Evolutionary conservation across 1,140 invertebrate species (phyloP).

Genomic region (Pseudomyrmex pallidus): DNA sequence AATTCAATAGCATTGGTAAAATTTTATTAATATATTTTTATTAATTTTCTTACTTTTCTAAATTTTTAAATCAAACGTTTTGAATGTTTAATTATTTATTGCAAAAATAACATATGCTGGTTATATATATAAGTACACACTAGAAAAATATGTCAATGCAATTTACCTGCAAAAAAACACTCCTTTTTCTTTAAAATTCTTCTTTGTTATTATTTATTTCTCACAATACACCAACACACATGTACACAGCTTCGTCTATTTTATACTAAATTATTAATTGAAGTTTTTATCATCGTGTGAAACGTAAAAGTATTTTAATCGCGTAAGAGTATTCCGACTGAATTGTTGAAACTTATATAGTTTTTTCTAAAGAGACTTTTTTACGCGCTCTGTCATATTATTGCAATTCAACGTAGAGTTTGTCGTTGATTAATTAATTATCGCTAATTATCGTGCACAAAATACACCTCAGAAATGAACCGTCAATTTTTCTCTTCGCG

Average conservation of each 20-base stretch:
- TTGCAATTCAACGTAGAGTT: conserved; percentile 26
- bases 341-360: not conserved
- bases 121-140: too few relatives aligned
- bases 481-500: conserved; percentile 50
- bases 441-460: conserved; percentile 16
- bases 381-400: not conserved
- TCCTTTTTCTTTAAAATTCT: not conserved
- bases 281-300: not conserved
- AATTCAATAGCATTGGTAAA: too few relatives aligned
- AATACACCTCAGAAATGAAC: conserved; percentile 10
- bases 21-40: too few relatives aligned
- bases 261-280: not conserved
- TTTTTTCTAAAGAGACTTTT: not conserved
- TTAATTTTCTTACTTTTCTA: too few relatives aligned
- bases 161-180: not conserved
- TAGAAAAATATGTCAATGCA: not conserved
- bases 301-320: conserved; percentile 13
- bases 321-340: too few relatives aligned
- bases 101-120: too few relatives aligned
- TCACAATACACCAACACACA: not conserved
- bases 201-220: not conserved
- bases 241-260: not conserved
- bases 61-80: too few relatives aligned
- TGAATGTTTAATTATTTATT: too few relatives aligned
- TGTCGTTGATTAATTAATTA: not conserved